Evolutionary conservation across 2,888 invertebrate genomes (phyloP), one percentile per base, ranked within the genome.

Genomic region (Lacanobia oleracea): DNA sequence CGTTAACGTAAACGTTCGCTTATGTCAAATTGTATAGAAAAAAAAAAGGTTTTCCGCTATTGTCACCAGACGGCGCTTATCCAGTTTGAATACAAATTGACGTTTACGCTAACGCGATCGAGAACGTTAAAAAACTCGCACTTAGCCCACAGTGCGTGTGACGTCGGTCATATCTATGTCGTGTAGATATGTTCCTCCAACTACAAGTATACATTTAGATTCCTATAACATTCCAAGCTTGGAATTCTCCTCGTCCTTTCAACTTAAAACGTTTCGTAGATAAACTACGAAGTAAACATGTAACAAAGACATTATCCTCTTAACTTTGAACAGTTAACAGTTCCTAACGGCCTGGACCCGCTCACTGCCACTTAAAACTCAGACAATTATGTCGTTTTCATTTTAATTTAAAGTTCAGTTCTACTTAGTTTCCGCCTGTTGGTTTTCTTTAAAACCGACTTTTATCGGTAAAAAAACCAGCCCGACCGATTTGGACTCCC

Each of bases 291-390:
- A 67, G 37, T 54, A 73, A 68, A 54, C 54, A 66, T 53, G 65
- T 59, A 56, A 68, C 43, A 69, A 62, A 68, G 63, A 45, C 68
- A 68, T 71, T 79, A 62, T 63, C 45, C 67, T 51, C 51, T 67
- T 53, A 76, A 75, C 51, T 80, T 79, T 18, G 1, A 62, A 48
- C 63, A 69, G 66, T 79, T 69, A 43, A 53, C 50, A 67, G 69
- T 69, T 56, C 18, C 10, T 72, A 60, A 79, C 68, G 45, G 64
- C 66, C 10, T 12, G n/a, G 48, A 60, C 53, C 40, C 21, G 33
- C 60, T 61, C 33, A 45, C 51, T n/a, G n/a, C 9, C 51, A 64
- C 64, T 77, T 72, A 40, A 61, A 72, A 77, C 63, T 77, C 63
- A 1, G 21, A 40, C 54, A 33, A 61, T 56, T 67, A 67, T 23